These are phyloP conservation scores for Polypedilum vanderplanki DNA, from an alignment of 1,140 invertebrate genomes.

Conservation along the genomic window DNA sequence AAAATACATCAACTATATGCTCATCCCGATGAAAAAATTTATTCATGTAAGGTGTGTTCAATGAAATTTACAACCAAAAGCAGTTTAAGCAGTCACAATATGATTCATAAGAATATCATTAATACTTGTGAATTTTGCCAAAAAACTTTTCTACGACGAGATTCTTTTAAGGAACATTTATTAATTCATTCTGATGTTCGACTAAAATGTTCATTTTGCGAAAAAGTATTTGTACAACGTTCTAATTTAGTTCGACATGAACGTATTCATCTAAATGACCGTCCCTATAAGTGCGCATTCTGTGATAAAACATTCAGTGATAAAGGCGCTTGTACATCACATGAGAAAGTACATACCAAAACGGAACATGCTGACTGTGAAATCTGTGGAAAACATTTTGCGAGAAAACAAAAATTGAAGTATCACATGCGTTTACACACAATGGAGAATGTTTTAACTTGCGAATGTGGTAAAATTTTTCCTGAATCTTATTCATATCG, in stretches of 20 bases:
- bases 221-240: slow-evolving; percentile 50
- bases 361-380: slow-evolving; percentile 39
- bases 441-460: slow-evolving; percentile 46
- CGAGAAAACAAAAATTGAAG: slow-evolving; percentile 40
- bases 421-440: slow-evolving; percentile 46
- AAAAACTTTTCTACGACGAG: slow-evolving; percentile 42
- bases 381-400: slow-evolving; percentile 40
- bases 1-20: not conserved
- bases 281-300: slow-evolving; percentile 50
- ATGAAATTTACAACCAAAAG: slow-evolving; percentile 4
- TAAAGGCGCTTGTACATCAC: slow-evolving; percentile 51
- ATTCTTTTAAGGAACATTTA: slow-evolving; percentile 50
- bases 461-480: slow-evolving; percentile 50
- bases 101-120: slow-evolving; percentile 15
- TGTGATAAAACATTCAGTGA: slow-evolving; percentile 50
- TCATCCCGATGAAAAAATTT: not conserved
- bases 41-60: not conserved
- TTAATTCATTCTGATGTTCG: slow-evolving; percentile 50
- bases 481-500: slow-evolving; percentile 35
- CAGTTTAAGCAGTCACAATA: slow-evolving; percentile 4
- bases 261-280: slow-evolving; percentile 49
- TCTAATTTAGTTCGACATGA: slow-evolving; percentile 52
- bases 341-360: slow-evolving; percentile 45
- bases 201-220: slow-evolving; percentile 50
- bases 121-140: slow-evolving; percentile 2